Base-by-base conservation (phyloP, 1,140 invertebrate species). In the Lasioglossum albipes region DNA sequence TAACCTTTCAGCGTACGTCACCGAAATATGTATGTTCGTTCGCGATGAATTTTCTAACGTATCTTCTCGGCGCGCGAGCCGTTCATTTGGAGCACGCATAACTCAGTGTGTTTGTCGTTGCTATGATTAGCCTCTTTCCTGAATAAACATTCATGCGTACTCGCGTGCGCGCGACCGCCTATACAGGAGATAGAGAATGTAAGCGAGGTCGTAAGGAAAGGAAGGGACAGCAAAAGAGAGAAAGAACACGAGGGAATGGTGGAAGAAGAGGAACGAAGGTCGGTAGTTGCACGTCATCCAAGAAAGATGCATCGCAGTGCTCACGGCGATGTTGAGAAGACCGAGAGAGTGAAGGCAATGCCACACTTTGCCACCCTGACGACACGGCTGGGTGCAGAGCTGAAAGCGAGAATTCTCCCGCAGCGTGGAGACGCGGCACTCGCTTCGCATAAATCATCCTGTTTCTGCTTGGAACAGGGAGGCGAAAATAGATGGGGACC, bases 371-470 rank as follows among this genome's bases (percentile, higher is more conserved):
- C 86, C 86, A 87, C 86, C 86, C 82, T 79, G 85, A 79, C 85
- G 86, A 86, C 87, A 88, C 83, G 81, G 88, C 80, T 85, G 87
- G 83, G 72, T 81, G 87, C 79, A 75, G 81, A 87, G 79, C 86
- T 82, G 86, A 88, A 88, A 88, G 88, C 85, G 88, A 87, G 88
- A 89, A 88, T 87, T 88, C 87, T 89, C 87, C 87, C 83, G 88
- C 85, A 80, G 88, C 82, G 88, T 81, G 75, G 79, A 86, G 82
- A 75, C 83, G 79, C 84, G 85, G 85, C 88, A 89, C 88, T 85
- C 87, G 86, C 88, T 84, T 77, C 86, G 75, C 85, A 89, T 89
- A 89, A 89, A 89, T 89, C 88, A 89, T 89, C 83, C 88, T 76
- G 82, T 82, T 87, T 89, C 88, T 89, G 85, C 79, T 85, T 72